Base-by-base conservation (phyloP, 1,140 invertebrate genomes). In the Caerostris darwini region DNA sequence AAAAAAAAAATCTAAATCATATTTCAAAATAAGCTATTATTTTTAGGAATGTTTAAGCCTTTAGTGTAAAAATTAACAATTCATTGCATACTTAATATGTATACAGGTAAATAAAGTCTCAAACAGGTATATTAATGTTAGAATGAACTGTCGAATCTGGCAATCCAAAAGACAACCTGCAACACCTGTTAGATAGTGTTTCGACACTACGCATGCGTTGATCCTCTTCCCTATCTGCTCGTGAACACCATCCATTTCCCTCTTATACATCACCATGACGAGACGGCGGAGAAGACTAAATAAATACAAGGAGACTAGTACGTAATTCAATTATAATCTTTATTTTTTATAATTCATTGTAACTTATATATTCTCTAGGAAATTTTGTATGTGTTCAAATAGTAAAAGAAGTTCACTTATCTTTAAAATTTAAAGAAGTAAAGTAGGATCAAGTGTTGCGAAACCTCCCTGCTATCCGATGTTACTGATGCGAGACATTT, bases 401-500 rank as follows among this genome's bases (percentile, higher is more conserved):
- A 58, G 10, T 59, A 17, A 2, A 19, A 67, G n/a, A 61, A 14
- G 17, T 90, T 34, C 53, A 50, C 53, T 90, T 82, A 10, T 61
- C n/a, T 10, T 59, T 7, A 3, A 50, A n/a, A 57, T 82, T 81
- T 50, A 12, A 82, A 14, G 61, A 61, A 17, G 8, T 82, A 50
- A 71, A 67, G 34, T 5, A 12, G 5, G 14, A 90, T n/a, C 89
- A 59, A 81, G 54, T 81, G 71, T 90, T 90, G 89, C 89, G 89
- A 90, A 90, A 90, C 71, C 64, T 50, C 71, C 61, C 50, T 69
- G 14, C 34, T 54, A 69, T 81, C 71, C 90, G 90, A 82, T 91
- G 14, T 54, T 91, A 91, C 77, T 91, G 90, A 91, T 91, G 90
- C 90, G 90, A 91, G 58, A 91, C 90, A 34, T 59, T 81, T n/a